Evolutionary conservation across 2,797 vertebrate genomes (phyloP).

Genomic region (Poecilia gillii): DNA sequence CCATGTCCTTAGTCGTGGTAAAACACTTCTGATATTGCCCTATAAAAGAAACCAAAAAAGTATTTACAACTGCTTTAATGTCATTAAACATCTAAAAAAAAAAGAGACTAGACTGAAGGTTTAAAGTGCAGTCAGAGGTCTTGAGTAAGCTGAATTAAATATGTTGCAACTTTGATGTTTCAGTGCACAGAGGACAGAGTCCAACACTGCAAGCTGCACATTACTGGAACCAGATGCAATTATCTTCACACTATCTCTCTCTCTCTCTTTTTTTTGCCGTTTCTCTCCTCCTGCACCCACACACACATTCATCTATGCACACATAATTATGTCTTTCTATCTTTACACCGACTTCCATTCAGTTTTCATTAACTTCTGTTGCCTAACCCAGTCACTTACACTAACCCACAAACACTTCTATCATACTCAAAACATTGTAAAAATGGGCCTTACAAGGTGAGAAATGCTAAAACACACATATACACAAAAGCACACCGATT

Average conservation of each 20-base stretch:
- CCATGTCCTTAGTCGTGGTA: too few species aligned
- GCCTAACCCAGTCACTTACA: background rate
- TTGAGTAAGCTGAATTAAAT: background rate
- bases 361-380: background rate
- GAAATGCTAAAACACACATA: background rate
- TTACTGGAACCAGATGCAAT: background rate
- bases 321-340: background rate
- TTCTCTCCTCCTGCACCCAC: background rate
- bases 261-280: background rate
- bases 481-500: background rate
- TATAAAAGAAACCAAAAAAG: background rate
- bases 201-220: slow-evolving; percentile 4
- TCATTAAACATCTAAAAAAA: background rate
- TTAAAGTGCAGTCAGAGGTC: background rate
- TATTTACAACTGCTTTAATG: background rate
- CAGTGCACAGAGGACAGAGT: slow-evolving; percentile 6
- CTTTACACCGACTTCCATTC: background rate
- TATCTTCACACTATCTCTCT: background rate
- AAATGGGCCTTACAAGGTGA: background rate
- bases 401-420: background rate
- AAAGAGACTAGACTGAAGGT: background rate
- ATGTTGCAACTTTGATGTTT: slow-evolving; percentile 5
- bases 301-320: background rate
- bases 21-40: background rate
- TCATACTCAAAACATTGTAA: background rate